Evolutionary conservation across 2,888 invertebrate genomes (phyloP), one percentile per base, ranked within the genome.

Genomic region (Timandra comae): DNA sequence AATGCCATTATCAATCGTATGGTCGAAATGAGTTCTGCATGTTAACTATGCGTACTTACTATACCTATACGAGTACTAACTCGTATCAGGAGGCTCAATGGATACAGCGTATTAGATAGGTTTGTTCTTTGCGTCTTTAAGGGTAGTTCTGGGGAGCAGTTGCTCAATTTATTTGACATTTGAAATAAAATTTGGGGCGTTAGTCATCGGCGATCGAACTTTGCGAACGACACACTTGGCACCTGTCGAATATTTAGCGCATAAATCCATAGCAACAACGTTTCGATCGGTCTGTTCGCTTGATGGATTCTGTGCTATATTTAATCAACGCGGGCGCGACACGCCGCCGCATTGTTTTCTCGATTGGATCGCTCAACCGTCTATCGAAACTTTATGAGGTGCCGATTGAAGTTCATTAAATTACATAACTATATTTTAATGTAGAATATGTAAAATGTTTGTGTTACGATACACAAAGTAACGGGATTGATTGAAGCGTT

Each of bases 241-340:
- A 86, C 84, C 79, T 81, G 81, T 81, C 82, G 82, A 86, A 86
- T 85, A 86, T 81, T 84, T 79, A 71, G 73, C 77, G 77, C 80
- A 84, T 84, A 84, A 84, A 85, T 84, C 79, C 85, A 85, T 84
- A 82, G 77, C 80, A 73, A 74, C 72, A 71, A 75, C 74, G 62
- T 68, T 60, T 65, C 76, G 73, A 78, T 77, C 78, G 62, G 66
- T 61, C 61, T 66, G 69, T 56, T 63, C 72, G 68, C 73, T 70
- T 81, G 79, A 84, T 79, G 79, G 74, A 82, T 79, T 79, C 82
- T 79, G 75, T 63, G 76, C 82, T 85, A 85, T 82, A 85, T 85
- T 80, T 84, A 84, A 78, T 81, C 76, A 72, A 66, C 69, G 66
- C 69, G 66, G 57, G 63, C 66, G 67, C 72, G 74, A 75, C 68